These are phyloP conservation scores for Xyliphius kryptos DNA, from an alignment of 2,113 vertebrate species.

Conservation along the genomic window DNA sequence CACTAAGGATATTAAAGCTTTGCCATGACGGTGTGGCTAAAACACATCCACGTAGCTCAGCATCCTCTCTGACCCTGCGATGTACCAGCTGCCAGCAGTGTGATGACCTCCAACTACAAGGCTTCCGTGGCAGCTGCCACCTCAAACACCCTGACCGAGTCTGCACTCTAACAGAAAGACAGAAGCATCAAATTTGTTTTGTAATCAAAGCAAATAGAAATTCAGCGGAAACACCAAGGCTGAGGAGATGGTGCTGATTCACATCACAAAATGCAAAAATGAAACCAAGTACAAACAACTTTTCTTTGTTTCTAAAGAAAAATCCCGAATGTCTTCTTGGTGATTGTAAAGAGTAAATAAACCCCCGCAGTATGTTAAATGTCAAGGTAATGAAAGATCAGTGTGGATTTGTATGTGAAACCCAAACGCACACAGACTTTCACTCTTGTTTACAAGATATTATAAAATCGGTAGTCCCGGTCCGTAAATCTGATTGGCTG, in stretches of 20 bases:
- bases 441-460: too few species aligned
- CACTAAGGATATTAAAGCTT: too few species aligned
- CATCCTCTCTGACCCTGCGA: neutral
- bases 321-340: too few species aligned
- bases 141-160: conserved; percentile 3
- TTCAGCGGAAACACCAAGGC: neutral
- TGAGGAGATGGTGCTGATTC: conserved; percentile 26
- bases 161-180: neutral
- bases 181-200: conserved; percentile 14
- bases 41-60: neutral
- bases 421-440: too few species aligned
- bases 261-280: neutral
- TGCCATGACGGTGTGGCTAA: neutral
- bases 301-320: too few species aligned
- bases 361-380: too few species aligned
- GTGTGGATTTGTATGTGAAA: too few species aligned
- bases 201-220: conserved; percentile 22
- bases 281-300: too few species aligned
- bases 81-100: conserved; percentile 6
- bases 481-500: too few species aligned
- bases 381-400: too few species aligned
- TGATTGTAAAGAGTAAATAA: too few species aligned
- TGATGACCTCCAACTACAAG: conserved; percentile 32
- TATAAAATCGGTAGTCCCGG: too few species aligned
- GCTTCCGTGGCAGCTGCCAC: conserved; percentile 21